phyloP scores from a whole-genome alignment of 2,113 vertebrate species.

The Centropus bengalensis region DNA sequence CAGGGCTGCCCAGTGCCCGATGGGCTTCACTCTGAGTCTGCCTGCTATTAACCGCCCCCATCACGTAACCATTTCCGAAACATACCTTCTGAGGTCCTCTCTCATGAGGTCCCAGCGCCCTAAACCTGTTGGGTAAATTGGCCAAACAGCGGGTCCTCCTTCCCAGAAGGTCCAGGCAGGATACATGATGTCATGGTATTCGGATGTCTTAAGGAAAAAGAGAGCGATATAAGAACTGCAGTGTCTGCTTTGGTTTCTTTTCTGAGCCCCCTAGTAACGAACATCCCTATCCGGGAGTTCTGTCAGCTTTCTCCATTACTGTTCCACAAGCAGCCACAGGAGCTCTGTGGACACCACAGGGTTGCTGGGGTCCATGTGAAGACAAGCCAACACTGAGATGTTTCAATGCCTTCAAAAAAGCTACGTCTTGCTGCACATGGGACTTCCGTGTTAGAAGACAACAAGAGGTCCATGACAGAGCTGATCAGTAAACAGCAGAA shows the following conservation, averaged over 20 bases:
- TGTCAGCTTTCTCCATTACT: accelerated
- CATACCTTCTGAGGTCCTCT: conserved; percentile 87
- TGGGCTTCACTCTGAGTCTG: not conserved
- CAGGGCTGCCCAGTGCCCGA: not conserved
- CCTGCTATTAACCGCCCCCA: not conserved
- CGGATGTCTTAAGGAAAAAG: conserved; percentile 81
- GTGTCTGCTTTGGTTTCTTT: not conserved
- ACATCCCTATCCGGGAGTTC: not conserved
- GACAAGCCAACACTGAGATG: not conserved
- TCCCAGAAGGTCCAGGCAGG: conserved; percentile 99
- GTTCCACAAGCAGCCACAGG: not conserved
- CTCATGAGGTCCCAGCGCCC: conserved; percentile 98
- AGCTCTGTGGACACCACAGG: not conserved
- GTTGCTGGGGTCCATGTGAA: not conserved
- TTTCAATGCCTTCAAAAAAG: not conserved
- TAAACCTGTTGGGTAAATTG: conserved; percentile 95
- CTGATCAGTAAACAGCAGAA: not conserved
- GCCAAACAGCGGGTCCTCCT: conserved; percentile 98
- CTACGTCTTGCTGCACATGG: not conserved
- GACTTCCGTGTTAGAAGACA: not conserved
- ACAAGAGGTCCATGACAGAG: not conserved
- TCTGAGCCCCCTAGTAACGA: not conserved
- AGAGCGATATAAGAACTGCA: not conserved
- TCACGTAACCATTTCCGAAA: not conserved
- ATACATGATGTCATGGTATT: conserved; percentile 97